These are phyloP conservation scores for Helarctos malayanus DNA, from an alignment of 2,797 vertebrate genomes.

Conservation along the genomic window DNA sequence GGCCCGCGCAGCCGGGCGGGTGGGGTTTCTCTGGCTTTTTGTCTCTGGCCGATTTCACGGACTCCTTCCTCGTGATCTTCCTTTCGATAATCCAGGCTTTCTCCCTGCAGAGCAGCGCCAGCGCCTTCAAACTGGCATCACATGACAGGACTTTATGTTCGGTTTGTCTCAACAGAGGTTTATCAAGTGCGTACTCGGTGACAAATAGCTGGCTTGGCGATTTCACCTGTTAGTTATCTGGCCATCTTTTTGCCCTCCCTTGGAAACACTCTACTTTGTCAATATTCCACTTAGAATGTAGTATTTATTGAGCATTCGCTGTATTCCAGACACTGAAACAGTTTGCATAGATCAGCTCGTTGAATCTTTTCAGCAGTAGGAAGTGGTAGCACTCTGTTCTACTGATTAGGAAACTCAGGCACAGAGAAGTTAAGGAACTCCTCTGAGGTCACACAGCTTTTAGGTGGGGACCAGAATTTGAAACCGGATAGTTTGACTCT, in stretches of 20 bases:
- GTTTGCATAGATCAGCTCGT: fast-evolving
- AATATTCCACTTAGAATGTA: neutral
- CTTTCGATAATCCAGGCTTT: neutral
- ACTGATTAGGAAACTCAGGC: neutral
- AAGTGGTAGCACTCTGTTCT: neutral
- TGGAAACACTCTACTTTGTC: neutral
- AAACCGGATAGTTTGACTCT: neutral
- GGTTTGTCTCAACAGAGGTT: neutral
- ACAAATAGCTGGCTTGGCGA: neutral
- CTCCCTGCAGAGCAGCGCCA: neutral
- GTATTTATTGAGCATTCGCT: neutral
- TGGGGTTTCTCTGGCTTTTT: neutral
- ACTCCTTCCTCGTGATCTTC: neutral
- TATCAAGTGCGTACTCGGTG: neutral
- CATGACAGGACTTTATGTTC: neutral
- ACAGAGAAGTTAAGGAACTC: neutral
- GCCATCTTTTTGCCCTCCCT: neutral
- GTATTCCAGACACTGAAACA: neutral
- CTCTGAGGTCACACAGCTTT: neutral
- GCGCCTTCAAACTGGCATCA: neutral
- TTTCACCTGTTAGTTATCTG: neutral
- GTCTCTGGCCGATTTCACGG: neutral
- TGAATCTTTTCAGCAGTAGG: neutral
- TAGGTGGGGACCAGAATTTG: too few species aligned
- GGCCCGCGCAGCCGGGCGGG: neutral